These are phyloP conservation scores for Erebia palarica DNA, from an alignment of 2,888 invertebrate species.

Conservation along the genomic window DNA sequence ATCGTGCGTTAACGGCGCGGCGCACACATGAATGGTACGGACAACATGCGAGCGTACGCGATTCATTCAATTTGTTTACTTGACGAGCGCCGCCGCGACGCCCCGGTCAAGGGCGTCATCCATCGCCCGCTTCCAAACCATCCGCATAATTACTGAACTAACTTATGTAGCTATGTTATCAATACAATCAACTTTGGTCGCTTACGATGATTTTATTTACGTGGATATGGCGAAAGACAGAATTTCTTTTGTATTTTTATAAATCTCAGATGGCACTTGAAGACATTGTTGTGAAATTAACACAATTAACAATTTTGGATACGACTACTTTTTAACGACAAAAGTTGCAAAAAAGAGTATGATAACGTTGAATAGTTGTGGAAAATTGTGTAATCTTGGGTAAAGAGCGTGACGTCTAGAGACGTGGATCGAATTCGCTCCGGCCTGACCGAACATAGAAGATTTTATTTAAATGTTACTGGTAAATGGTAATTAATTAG, in stretches of 20 bases:
- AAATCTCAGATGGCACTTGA: not conserved
- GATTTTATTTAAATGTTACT: conserved; percentile 32
- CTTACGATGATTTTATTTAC: not conserved
- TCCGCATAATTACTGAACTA: conserved; percentile 39
- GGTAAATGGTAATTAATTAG: conserved; percentile 40
- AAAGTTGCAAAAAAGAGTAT: conserved; percentile 2
- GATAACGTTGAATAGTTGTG: conserved; percentile 12
- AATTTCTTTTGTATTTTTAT: not conserved
- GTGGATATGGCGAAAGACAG: not conserved
- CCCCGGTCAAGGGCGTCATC: conserved; percentile 72
- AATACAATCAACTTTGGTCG: conserved; percentile 20
- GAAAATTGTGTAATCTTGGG: conserved; percentile 12
- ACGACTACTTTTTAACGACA: not conserved
- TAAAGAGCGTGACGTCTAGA: conserved; percentile 20
- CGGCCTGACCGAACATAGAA: conserved; percentile 9
- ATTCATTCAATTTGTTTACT: conserved; percentile 80
- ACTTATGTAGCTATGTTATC: conserved; percentile 35
- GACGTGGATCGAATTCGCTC: conserved; percentile 16
- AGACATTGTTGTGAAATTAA: not conserved
- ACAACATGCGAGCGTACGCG: conserved; percentile 76
- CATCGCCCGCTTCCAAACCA: conserved; percentile 64
- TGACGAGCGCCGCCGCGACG: conserved; percentile 63
- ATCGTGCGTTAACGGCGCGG: conserved; percentile 72
- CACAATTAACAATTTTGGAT: not conserved
- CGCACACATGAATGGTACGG: conserved; percentile 77